phyloP scores from a whole-genome alignment of 2,113 vertebrate genomes.

The Ibidorhyncha struthersii region DNA sequence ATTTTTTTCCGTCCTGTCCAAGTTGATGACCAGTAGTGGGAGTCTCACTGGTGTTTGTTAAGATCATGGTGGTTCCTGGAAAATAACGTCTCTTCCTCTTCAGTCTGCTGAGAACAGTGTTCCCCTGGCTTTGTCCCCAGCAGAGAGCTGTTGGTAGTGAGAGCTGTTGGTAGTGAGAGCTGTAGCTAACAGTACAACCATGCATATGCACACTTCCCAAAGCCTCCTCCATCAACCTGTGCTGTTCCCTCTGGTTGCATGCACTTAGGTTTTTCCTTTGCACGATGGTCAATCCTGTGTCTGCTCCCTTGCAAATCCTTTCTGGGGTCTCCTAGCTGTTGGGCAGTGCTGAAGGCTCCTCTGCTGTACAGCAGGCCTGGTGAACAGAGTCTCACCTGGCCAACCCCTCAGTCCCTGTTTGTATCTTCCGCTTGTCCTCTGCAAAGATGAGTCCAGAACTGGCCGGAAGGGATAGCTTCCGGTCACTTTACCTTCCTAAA shows the following conservation, averaged over 20 bases:
- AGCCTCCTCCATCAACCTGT: not conserved
- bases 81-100: not conserved
- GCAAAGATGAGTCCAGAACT: not conserved
- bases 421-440: not conserved
- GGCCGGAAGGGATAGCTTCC: not conserved
- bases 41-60: not conserved
- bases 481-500: not conserved
- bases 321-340: not conserved
- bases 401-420: not conserved
- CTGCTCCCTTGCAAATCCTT: not conserved
- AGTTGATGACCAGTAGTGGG: not conserved
- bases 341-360: not conserved
- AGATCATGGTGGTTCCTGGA: not conserved
- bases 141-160: not conserved
- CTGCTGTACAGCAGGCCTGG: not conserved
- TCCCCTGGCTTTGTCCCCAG: not conserved
- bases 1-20: not conserved
- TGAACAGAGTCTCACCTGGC: not conserved
- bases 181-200: not conserved
- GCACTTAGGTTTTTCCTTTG: not conserved
- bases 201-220: not conserved
- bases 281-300: fast-evolving
- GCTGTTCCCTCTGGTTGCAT: not conserved
- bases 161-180: no score
- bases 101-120: not conserved